A percentile compares a stretch with the other conserved stretches of the same genome.
Evolutionary conservation across 2,113 vertebrate species (phyloP).

Genomic region (Prochilodus magdalenae): DNA sequence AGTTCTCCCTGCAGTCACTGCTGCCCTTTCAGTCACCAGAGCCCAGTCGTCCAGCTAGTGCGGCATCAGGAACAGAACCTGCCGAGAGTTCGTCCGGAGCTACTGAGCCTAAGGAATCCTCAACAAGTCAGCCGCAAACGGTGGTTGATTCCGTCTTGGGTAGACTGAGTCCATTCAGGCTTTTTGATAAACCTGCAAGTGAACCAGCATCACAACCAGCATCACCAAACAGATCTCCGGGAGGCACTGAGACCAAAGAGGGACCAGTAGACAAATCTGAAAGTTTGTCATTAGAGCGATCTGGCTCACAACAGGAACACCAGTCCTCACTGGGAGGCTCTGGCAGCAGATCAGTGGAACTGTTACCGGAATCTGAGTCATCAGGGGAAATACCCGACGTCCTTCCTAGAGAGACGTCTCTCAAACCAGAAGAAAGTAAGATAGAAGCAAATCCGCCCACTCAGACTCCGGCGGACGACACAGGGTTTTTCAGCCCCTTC

Average conservation of each 20-base stretch:
- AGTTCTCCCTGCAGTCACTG: conserved; percentile 74
- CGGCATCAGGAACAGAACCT: conserved; percentile 40
- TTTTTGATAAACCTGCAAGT: conserved; percentile 68
- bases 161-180: conserved; percentile 82
- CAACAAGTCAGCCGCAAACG: conserved; percentile 68
- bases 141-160: conserved; percentile 85
- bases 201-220: conserved; percentile 37
- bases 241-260: conserved; percentile 57
- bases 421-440: conserved; percentile 61
- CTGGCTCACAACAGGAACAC: conserved; percentile 53
- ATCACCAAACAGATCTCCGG: conserved; percentile 52
- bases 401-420: conserved; percentile 62
- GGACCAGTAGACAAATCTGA: conserved; percentile 43
- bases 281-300: conserved; percentile 45
- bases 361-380: conserved; percentile 77
- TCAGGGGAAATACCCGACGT: conserved; percentile 74
- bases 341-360: conserved; percentile 72
- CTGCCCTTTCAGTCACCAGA: conserved; percentile 72
- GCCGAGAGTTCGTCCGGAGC: conserved; percentile 39
- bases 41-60: conserved; percentile 55
- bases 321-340: conserved; percentile 66
- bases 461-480: conserved; percentile 60
- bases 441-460: conserved; percentile 49
- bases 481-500: conserved; percentile 88
- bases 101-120: conserved; percentile 50